Percentiles rank a stretch among this genome's conserved stretches.
phyloP scores from a whole-genome alignment of 2,888 invertebrate species.

The Noctuana brunneofusca region DNA sequence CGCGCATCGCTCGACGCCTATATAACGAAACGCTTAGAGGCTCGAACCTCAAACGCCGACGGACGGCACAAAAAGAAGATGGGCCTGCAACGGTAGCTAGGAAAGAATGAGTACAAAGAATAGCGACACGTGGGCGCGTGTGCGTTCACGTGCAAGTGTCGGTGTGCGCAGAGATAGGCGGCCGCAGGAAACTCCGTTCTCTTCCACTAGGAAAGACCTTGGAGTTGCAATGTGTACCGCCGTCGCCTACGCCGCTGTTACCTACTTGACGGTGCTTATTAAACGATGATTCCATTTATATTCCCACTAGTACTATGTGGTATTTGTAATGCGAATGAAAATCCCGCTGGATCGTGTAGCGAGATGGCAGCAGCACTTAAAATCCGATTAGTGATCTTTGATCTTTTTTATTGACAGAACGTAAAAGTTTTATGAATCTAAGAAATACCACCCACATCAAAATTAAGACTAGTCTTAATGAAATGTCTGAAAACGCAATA shows the following conservation, averaged over 20 bases:
- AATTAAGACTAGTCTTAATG: background rate
- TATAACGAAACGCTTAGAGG: conserved; percentile 77
- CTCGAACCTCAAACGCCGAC: conserved; percentile 73
- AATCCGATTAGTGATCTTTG: conserved; percentile 15
- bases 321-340: conserved; percentile 43
- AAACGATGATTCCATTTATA: conserved; percentile 62
- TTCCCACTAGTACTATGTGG: conserved; percentile 38
- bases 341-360: conserved; percentile 34
- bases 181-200: conserved; percentile 84
- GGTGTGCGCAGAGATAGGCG: conserved; percentile 80
- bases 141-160: conserved; percentile 74
- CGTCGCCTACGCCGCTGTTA: conserved; percentile 79
- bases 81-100: conserved; percentile 77
- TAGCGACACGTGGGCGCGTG: conserved; percentile 76
- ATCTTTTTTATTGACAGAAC: conserved; percentile 15
- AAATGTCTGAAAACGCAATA: background rate
- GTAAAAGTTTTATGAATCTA: background rate
- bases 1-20: conserved; percentile 78
- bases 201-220: conserved; percentile 84
- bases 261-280: conserved; percentile 70
- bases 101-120: conserved; percentile 79
- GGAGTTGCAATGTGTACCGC: conserved; percentile 82
- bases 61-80: conserved; percentile 80
- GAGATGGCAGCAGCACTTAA: conserved; percentile 16
- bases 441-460: background rate